These are phyloP conservation scores for Orycteropus afer DNA, from an alignment of 2,113 vertebrate genomes.

Conservation along the genomic window DNA sequence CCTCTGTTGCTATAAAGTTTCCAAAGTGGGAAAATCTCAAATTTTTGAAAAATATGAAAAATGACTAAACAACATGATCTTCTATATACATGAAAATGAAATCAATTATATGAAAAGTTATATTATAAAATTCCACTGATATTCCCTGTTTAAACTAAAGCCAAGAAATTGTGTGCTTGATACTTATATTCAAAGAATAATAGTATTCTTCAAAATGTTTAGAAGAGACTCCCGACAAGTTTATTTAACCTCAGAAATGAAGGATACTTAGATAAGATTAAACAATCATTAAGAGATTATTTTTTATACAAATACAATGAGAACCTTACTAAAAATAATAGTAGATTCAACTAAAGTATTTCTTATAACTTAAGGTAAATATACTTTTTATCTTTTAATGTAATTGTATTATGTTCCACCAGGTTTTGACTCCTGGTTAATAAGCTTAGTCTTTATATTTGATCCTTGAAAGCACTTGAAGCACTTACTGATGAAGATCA, in stretches of 20 bases:
- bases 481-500: too few species aligned
- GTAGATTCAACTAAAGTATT: background rate
- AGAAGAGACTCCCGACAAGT: background rate
- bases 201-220: background rate
- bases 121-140: background rate
- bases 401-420: background rate
- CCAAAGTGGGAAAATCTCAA: background rate
- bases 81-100: slow-evolving; percentile 9
- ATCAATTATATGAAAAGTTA: background rate
- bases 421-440: background rate
- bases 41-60: background rate
- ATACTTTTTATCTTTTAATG: background rate
- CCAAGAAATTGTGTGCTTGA: background rate
- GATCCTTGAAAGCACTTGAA: too few species aligned
- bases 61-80: background rate
- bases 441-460: too few species aligned
- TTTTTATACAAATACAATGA: background rate
- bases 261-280: background rate
- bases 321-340: background rate
- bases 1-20: background rate
- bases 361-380: background rate
- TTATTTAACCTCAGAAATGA: background rate
- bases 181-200: background rate
- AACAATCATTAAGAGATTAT: background rate
- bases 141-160: background rate